Conservation (phyloP, 2,113 vertebrate genomes). For the Crocuta crocuta region DNA sequence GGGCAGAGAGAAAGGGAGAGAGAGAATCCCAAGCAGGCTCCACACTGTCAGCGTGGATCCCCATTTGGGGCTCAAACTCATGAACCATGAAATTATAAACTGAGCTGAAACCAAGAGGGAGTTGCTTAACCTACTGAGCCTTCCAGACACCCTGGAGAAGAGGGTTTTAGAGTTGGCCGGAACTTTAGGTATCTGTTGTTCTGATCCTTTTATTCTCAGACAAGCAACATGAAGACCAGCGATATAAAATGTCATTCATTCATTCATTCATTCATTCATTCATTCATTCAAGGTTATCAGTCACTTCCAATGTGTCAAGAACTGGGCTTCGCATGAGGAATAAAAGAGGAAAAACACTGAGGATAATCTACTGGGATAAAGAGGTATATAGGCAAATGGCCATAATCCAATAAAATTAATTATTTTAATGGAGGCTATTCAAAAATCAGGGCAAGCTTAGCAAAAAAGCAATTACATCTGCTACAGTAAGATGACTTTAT, state of each 20-base stretch:
- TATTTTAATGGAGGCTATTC: neutral
- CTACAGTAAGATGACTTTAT: neutral
- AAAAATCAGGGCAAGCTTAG: neutral
- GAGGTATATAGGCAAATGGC: neutral
- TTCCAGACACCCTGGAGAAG: neutral
- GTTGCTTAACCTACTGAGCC: too few species aligned
- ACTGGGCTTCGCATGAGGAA: neutral
- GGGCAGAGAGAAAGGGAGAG: too few species aligned
- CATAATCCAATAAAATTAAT: neutral
- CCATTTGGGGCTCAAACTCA: too few species aligned
- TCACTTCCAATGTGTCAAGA: neutral
- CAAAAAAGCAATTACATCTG: neutral
- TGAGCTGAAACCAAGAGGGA: too few species aligned
- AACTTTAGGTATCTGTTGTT: neutral
- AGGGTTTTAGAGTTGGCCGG: neutral
- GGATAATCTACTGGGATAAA: neutral
- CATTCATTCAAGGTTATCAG: neutral
- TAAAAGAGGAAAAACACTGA: neutral
- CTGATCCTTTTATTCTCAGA: slow-evolving; percentile 26
- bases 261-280: slow-evolving; percentile 12
- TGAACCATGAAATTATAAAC: too few species aligned
- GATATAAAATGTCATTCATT: neutral
- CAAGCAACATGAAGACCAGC: neutral
- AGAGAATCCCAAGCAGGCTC: too few species aligned
- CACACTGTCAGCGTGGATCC: too few species aligned